Percentiles rank a stretch among this genome's conserved stretches.
phyloP scores from a whole-genome alignment of 2,888 invertebrate species.

The Cryptocephalus moraei region DNA sequence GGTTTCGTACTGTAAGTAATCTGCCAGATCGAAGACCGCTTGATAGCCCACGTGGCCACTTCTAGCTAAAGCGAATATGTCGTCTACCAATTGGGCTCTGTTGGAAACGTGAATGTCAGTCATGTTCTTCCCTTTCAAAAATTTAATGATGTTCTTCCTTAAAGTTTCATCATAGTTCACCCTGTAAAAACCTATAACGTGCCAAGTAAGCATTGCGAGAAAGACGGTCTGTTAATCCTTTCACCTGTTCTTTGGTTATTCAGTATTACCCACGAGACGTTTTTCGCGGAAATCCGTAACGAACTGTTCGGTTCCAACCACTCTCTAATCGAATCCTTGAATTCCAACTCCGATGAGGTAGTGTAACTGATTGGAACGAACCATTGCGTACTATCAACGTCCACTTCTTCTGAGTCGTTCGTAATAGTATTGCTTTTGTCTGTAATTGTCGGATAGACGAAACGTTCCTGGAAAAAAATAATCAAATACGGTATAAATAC shows the following conservation, averaged over 20 bases:
- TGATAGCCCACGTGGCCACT: conserved; percentile 50
- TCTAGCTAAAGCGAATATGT: conserved; percentile 65
- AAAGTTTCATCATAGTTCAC: conserved; percentile 53
- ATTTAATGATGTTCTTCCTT: conserved; percentile 44
- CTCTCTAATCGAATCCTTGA: conserved; percentile 24
- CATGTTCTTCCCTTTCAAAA: conserved; percentile 33
- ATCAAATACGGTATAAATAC: not conserved
- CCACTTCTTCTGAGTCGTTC: too few species aligned
- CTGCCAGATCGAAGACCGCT: conserved; percentile 53
- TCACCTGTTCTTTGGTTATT: too few species aligned
- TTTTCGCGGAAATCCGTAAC: not conserved
- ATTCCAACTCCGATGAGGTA: conserved; percentile 33
- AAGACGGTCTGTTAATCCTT: too few species aligned
- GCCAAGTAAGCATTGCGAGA: too few species aligned
- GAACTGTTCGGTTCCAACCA: conserved; percentile 18
- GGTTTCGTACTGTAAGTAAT: conserved; percentile 57
- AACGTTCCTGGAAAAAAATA: too few species aligned
- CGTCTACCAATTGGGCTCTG: conserved; percentile 70
- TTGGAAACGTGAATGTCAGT: conserved; percentile 53
- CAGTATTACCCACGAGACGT: too few species aligned
- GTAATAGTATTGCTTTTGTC: too few species aligned
- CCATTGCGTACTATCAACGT: conserved; percentile 28
- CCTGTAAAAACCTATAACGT: conserved; percentile 51
- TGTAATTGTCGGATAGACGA: too few species aligned
- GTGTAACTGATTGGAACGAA: conserved; percentile 43